Evolutionary conservation across 2,797 vertebrate species (phyloP), one percentile per base, ranked within the genome.

Genomic region (Thaleichthys pacificus): DNA sequence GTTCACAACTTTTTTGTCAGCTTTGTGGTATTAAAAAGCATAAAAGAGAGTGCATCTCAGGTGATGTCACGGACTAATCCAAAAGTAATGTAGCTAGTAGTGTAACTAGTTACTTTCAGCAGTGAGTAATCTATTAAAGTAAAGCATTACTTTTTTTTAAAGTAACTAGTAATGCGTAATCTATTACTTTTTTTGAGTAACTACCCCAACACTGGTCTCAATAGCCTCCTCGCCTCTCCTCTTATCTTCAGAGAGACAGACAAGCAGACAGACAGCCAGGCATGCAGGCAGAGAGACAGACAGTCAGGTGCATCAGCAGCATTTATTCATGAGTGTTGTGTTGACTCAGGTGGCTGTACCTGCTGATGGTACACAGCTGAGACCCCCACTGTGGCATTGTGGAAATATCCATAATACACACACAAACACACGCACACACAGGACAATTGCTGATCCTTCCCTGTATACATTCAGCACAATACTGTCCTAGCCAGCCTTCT

Each of bases 321-420:
- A 84, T 88, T 81, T 78, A 87, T 87, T 89, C 83, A 87, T 88
- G 85, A 87, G 80, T 75, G 79, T 66, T 82, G 74, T 89, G 85
- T 88, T 89, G 85, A 88, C 88, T 87, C 85, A 89, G 80, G 82
- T 84, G 80, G 78, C 82, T 80, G 30, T 56, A 6, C 51, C 42
- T 47, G 42, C 42, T 47, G 42, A 47, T 47, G 42, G 42, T 56
- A 56, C 19, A 56, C 51, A 56, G 51, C 51, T 56, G 19, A 56
- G 51, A 56, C 51, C 80, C 75, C 86, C 78, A 19, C 19, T 66
- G 51, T 56, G 19, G 51, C 15, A 56, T 56, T 56, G 15, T 56
- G 51, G 4, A 56, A 56, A 56, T 30, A 87, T 84, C 81, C 84
- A 79, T 32, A 30, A 38, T 3, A 24, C 76, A 0, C 77, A 47